These are phyloP conservation scores for Capitulum mitella DNA, from an alignment of 2,888 invertebrate genomes.

Conservation along the genomic window DNA sequence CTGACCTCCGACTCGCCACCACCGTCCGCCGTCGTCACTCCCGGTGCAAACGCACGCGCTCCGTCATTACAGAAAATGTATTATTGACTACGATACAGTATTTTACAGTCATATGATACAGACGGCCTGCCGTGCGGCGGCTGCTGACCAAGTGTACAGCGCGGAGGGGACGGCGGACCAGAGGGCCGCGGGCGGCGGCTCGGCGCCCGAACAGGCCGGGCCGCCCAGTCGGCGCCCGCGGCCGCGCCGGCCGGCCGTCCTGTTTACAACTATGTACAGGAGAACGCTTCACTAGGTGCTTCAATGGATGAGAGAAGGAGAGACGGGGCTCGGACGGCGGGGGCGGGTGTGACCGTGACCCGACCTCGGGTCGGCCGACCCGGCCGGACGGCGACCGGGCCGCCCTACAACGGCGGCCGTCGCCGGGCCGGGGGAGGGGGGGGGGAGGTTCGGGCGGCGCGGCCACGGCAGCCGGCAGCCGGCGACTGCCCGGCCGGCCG, in stretches of 20 bases:
- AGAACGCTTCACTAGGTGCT: background rate
- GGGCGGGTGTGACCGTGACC: background rate
- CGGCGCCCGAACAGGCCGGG: no score
- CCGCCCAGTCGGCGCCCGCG: no score
- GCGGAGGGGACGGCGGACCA: background rate
- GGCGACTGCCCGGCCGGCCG: no score
- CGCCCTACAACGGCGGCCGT: background rate
- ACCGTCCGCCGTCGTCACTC: no score
- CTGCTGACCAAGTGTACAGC: background rate
- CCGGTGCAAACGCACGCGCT: no score
- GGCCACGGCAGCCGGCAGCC: no score
- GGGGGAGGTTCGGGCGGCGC: background rate
- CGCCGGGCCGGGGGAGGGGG: background rate
- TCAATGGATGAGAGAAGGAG: background rate
- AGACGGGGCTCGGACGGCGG: background rate
- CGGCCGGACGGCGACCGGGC: background rate
- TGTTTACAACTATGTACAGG: background rate
- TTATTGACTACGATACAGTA: slow-evolving; percentile 16
- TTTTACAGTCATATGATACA: slow-evolving; percentile 18
- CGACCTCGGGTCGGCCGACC: background rate
- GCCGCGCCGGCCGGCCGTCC: no score
- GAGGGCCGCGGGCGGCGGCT: background rate
- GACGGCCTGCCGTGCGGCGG: no score
- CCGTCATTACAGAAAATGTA: slow-evolving; percentile 3
- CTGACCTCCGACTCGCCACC: background rate